A percentile compares a stretch with the other conserved stretches of the same genome.
Conservation (phyloP, 2,113 vertebrate genomes). For the Mustelus asterias region DNA sequence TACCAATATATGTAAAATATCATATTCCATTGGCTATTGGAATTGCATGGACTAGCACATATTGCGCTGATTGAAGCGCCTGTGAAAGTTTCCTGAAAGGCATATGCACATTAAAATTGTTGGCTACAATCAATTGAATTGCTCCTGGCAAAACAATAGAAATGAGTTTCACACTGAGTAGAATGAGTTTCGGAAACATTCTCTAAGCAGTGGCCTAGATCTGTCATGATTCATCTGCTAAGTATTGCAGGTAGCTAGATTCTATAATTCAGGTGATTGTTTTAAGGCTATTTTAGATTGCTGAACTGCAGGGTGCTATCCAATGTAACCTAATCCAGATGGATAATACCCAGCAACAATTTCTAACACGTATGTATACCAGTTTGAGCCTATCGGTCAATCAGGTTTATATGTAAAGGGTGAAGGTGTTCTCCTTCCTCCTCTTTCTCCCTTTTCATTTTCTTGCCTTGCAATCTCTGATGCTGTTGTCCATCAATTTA, state of each 20-base stretch:
- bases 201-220: neutral
- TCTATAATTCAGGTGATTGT: neutral
- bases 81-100: neutral
- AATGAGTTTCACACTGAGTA: neutral
- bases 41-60: neutral
- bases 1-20: neutral
- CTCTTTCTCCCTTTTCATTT: neutral
- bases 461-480: neutral
- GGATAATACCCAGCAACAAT: neutral
- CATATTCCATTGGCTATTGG: neutral
- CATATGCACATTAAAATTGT: neutral
- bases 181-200: neutral
- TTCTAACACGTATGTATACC: neutral
- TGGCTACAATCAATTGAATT: slow-evolving; percentile 5
- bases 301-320: neutral
- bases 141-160: neutral
- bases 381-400: neutral
- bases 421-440: neutral
- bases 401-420: neutral
- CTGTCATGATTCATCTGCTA: neutral
- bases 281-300: neutral
- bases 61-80: neutral
- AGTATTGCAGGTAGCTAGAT: no score
- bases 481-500: neutral
- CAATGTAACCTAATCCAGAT: neutral